Evolutionary conservation across 1,140 invertebrate species (phyloP).

Genomic region (Temnothorax nylanderi): DNA sequence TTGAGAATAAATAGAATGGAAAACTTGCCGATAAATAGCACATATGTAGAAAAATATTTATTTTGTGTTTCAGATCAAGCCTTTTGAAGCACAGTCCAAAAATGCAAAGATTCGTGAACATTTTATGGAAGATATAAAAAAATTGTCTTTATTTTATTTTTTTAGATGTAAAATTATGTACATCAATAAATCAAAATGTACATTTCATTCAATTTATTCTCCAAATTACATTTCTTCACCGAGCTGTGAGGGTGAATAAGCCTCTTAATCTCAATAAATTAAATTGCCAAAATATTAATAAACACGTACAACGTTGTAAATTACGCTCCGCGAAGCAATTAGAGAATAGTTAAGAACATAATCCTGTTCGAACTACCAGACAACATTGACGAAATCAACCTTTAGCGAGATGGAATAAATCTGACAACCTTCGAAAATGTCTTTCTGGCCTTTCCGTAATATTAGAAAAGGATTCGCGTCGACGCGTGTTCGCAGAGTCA

Average conservation of each 20-base stretch:
- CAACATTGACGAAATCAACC: background rate
- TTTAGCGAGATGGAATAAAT: background rate
- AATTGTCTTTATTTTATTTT: background rate
- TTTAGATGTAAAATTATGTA: constrained; percentile 6
- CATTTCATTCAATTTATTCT: constrained; percentile 12
- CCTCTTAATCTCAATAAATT: background rate
- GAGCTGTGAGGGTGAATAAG: background rate
- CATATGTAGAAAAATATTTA: background rate
- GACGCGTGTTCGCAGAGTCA: constrained; percentile 20
- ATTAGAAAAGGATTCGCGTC: constrained; percentile 10
- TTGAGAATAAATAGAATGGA: background rate
- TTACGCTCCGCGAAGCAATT: background rate
- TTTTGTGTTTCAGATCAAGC: background rate
- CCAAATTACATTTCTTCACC: background rate
- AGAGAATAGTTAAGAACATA: background rate
- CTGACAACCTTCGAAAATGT: background rate
- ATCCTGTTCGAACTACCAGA: background rate
- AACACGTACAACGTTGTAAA: background rate
- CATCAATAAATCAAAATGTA: background rate
- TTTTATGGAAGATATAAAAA: background rate
- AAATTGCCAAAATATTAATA: constrained; percentile 14
- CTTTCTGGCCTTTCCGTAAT: background rate
- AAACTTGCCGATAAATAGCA: background rate
- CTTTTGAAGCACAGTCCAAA: background rate
- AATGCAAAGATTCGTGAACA: background rate